phyloP scores from a whole-genome alignment of 2,888 invertebrate genomes.

The Calliphora vomitoria region DNA sequence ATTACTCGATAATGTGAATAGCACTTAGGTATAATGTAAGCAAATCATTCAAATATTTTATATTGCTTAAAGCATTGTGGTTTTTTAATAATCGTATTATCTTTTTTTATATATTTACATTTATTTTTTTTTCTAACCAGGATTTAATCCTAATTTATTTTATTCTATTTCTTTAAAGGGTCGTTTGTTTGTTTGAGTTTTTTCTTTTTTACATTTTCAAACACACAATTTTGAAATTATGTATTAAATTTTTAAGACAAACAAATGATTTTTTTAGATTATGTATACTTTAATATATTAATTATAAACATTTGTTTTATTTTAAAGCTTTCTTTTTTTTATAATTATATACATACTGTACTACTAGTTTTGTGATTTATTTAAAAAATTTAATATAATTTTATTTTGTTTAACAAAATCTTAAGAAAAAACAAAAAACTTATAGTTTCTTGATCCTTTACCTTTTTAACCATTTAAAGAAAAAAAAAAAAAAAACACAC shows the following conservation, averaged over 20 bases:
- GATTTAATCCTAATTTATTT: conserved; percentile 55
- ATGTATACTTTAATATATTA: conserved; percentile 6
- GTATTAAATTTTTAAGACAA: not conserved
- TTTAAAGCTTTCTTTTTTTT: conserved; percentile 37
- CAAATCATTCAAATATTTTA: conserved; percentile 16
- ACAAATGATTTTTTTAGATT: not conserved
- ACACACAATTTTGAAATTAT: not conserved
- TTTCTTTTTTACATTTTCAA: conserved; percentile 7
- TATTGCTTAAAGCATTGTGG: conserved; percentile 7
- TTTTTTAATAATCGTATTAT: conserved; percentile 30
- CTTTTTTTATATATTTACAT: not conserved
- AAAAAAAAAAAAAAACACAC: conserved; percentile 22
- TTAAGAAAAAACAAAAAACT: conserved; percentile 14
- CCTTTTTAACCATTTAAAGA: conserved; percentile 44
- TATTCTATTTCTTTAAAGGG: not conserved
- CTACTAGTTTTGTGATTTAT: conserved; percentile 66
- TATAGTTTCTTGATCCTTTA: conserved; percentile 54
- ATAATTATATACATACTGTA: not conserved
- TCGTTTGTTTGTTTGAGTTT: not conserved
- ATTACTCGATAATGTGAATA: too few species aligned
- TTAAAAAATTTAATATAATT: conserved; percentile 45
- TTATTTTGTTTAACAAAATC: conserved; percentile 61
- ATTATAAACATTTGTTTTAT: conserved; percentile 29
- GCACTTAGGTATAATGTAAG: too few species aligned
- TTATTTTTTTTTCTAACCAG: conserved; percentile 27